Base-by-base conservation (phyloP, 2,797 vertebrate species). In the Spea hammondii region DNA sequence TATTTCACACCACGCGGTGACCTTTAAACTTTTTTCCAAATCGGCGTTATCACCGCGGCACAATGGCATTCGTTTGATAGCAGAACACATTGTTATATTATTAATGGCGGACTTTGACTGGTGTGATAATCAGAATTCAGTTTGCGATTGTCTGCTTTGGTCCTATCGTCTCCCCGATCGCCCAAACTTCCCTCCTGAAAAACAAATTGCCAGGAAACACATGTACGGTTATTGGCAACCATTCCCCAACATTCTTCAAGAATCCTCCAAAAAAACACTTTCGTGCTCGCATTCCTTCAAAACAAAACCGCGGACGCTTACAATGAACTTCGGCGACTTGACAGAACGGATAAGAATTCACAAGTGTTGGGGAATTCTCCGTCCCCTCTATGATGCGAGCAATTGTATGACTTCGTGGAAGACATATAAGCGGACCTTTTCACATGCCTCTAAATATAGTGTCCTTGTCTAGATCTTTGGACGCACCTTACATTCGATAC, bases 201-300 rank as follows among this genome's bases (percentile, higher is more conserved):
- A 82, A 82, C 75, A 82, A 77, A 82, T 77, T 67, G 79, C 45
- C 79, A 82, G 79, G 79, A 82, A 82, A 82, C 75, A 82, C 75
- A 82, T 82, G 79, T 72, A 71, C 17, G 53, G 70, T 69, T 53
- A 77, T 69, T 82, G 75, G 79, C 79, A 82, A 70, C 46, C 70
- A 77, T 54, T 77, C 79, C 45, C 51, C 60, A 51, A 72, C 70
- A 82, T 77, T 82, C 79, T 70, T 82, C 79, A 82, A 82, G 79
- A 82, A 77, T 82, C 74, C 73, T 82, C 79, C 70, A 82, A 82
- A 75, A 32, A 32, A 82, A 82, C 79, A 82, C 79, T 82, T 82
- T 77, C 79, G 69, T 62, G 72, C 55, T 69, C 45, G 53, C 79
- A 77, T 82, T 77, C 74, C 75, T 82, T 74, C 73, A 77, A 82